A percentile compares a stretch with the other conserved stretches of the same genome.
phyloP scores from a whole-genome alignment of 2,888 invertebrate species.

The Tuta absoluta region DNA sequence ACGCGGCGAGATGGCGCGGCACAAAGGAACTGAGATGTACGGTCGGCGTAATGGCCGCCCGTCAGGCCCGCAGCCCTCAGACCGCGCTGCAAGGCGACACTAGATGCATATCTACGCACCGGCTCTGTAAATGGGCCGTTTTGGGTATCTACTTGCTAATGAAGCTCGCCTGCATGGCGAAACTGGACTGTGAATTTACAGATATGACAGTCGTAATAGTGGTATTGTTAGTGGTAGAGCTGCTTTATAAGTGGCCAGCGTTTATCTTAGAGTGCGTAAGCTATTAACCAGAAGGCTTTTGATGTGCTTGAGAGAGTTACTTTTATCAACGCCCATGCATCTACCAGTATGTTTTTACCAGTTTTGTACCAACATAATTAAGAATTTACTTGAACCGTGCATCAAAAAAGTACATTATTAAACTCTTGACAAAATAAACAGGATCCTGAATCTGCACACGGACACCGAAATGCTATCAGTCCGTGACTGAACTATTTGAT shows the following conservation, averaged over 20 bases:
- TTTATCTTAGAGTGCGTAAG: constrained; percentile 21
- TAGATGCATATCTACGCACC: constrained; percentile 76
- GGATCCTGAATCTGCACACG: too few species aligned
- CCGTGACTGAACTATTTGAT: too few species aligned
- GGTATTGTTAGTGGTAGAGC: constrained; percentile 57
- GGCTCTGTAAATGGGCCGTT: constrained; percentile 77
- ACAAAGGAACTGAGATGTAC: constrained; percentile 78
- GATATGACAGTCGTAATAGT: constrained; percentile 68
- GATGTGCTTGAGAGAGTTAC: neutral
- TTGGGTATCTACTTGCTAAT: constrained; percentile 80
- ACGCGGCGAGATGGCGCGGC: constrained; percentile 69
- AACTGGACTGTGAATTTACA: constrained; percentile 70
- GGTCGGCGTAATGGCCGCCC: constrained; percentile 72
- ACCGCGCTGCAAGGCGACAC: constrained; percentile 61
- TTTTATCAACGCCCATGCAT: constrained; percentile 1
- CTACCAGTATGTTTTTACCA: constrained; percentile 9
- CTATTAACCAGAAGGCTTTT: constrained; percentile 18
- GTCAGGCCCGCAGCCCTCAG: constrained; percentile 60
- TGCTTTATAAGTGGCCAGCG: constrained; percentile 52
- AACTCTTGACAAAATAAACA: too few species aligned
- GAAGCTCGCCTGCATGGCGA: constrained; percentile 67
- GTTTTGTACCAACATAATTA: neutral
- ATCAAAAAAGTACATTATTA: neutral
- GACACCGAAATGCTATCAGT: neutral
- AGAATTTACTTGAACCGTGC: neutral